Base-by-base conservation (phyloP, 35 echinoderm and acorn worm genomes). In the Diadema setosum region DNA sequence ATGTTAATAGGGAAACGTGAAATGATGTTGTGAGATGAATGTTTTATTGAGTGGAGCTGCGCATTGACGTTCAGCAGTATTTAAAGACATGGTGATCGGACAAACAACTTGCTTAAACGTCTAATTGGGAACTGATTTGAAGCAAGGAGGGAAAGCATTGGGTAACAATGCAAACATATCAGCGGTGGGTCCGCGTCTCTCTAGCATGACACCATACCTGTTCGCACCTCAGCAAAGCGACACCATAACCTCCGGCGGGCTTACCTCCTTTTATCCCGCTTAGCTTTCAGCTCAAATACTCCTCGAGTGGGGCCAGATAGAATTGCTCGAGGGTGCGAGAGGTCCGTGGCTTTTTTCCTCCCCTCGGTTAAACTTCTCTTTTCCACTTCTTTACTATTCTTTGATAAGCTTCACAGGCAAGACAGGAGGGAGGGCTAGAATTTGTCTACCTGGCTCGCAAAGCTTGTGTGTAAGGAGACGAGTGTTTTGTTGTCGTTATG, bases 191-290 rank as follows among this genome's bases (percentile, higher is more conserved):
- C 73, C 73, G 17, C 5, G 35, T 35, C 12, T 42, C 1, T 18
- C n/a, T 25, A 44, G 27, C 73, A 78, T 78, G 73, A 78, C 73
- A 78, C 73, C 73, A 39, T 78, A 78, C 73, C 73, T 78, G 73
- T 78, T 78, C 33, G n/a, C 73, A 78, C 73, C 73, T 78, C 29
- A 41, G 34, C 73, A 78, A 78, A 42, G 73, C 29, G 73, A 78
- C 73, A 41, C 35, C 73, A 78, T 39, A 21, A 78, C 73, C 73
- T 78, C 73, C 73, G 73, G 73, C 73, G 44, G 73, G 73, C 73
- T 78, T 78, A 78, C 35, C 73, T 41, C 73, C 35, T 36, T 78
- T 78, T 78, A 78, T 78, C 73, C 73, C 73, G 73, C 73, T 78
- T 78, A 78, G 33, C 73, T 78, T 78, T 78, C 35, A 78, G 27